Percentiles rank a stretch among this genome's conserved stretches.
Evolutionary conservation across 35 echinoderm and acorn worm species (phyloP).

Genomic region (Lytechinus variegatus): DNA sequence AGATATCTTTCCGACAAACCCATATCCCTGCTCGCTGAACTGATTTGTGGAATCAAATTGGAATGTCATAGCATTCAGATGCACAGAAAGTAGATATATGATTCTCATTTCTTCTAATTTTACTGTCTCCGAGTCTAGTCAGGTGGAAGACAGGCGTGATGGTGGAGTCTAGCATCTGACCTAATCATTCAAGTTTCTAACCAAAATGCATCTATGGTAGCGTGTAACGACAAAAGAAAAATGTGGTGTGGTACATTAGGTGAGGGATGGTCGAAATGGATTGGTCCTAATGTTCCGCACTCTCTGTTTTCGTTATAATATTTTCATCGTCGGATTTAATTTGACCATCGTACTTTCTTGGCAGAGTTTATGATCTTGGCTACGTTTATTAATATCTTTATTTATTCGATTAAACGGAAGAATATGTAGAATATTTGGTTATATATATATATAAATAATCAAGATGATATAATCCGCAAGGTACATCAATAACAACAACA

Average conservation of each 20-base stretch:
- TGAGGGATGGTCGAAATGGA: neutral
- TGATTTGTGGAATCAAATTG: neutral
- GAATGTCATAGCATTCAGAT: neutral
- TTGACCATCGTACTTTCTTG: neutral
- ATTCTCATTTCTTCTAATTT: conserved; percentile 15
- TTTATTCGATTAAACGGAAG: too few species aligned
- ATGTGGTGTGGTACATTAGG: neutral
- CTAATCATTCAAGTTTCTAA: neutral
- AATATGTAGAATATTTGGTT: too few species aligned
- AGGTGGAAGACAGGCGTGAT: neutral
- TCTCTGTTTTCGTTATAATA: neutral
- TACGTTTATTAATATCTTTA: too few species aligned
- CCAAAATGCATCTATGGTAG: neutral
- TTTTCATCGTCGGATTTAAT: neutral
- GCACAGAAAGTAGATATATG: neutral
- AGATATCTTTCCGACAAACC: too few species aligned
- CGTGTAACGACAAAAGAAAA: neutral
- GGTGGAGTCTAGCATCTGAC: neutral
- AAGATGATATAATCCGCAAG: too few species aligned
- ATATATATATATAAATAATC: too few species aligned
- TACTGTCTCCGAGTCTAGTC: neutral
- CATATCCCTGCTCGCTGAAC: too few species aligned
- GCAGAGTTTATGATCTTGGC: neutral
- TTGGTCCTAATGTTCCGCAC: neutral
- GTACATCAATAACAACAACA: too few species aligned